phyloP scores from a whole-genome alignment of 1,140 invertebrate species.

The Mizuhopecten yessoensis region DNA sequence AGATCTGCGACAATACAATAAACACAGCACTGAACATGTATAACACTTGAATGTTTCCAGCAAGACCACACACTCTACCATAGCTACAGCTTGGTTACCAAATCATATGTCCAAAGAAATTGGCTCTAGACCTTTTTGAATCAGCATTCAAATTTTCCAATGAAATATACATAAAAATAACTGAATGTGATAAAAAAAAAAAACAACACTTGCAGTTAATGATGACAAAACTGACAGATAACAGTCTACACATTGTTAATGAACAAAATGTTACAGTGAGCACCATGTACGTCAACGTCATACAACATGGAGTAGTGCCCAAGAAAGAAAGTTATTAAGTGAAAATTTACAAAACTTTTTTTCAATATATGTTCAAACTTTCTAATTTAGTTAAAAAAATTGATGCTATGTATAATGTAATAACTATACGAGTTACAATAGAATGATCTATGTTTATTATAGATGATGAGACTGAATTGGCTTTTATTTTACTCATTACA shows the following conservation, averaged over 20 bases:
- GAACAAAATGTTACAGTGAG: background rate
- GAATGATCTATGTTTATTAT: background rate
- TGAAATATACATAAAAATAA: background rate
- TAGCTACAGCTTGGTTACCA: background rate
- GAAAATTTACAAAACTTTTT: background rate
- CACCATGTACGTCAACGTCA: no score
- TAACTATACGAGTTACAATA: background rate
- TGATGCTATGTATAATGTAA: background rate
- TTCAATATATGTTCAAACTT: constrained; percentile 3
- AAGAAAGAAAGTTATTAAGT: background rate
- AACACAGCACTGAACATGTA: background rate
- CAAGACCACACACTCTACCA: constrained; percentile 1
- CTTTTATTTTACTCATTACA: background rate
- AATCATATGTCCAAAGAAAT: background rate
- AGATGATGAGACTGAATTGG: constrained; percentile 18
- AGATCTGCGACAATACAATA: constrained; percentile 20
- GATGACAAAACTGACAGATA: background rate
- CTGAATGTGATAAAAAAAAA: background rate
- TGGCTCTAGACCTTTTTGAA: background rate
- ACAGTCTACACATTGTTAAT: background rate
- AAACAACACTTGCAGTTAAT: background rate
- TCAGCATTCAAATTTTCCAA: constrained; percentile 12
- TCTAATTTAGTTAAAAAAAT: background rate
- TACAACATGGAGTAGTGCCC: background rate
- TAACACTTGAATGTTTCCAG: background rate